phyloP scores from a whole-genome alignment of 2,113 vertebrate genomes.

The Labeo rohita region DNA sequence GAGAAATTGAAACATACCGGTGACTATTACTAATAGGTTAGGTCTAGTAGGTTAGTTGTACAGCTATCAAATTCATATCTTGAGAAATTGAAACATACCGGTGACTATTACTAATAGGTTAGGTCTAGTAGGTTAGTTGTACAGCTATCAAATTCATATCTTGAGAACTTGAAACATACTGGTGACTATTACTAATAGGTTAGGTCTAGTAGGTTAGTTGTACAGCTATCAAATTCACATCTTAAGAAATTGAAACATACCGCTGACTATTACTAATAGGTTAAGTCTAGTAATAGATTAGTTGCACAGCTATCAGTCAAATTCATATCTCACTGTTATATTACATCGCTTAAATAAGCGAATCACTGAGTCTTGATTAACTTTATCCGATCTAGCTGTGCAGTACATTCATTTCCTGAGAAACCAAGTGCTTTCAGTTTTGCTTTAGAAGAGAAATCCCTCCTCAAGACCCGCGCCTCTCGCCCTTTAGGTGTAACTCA shows the following conservation, averaged over 20 bases:
- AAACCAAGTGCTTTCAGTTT: constrained; percentile 50
- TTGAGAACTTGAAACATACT: too few species aligned
- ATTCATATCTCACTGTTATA: not conserved
- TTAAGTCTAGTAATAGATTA: too few species aligned
- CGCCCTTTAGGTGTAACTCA: not conserved
- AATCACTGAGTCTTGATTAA: not conserved
- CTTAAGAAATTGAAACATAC: not conserved
- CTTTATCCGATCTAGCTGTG: not conserved
- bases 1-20: too few species aligned
- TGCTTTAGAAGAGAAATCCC: constrained; percentile 28
- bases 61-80: not conserved
- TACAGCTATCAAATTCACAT: too few species aligned
- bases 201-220: too few species aligned
- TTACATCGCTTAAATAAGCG: not conserved
- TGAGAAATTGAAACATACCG: too few species aligned
- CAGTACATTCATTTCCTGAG: constrained; percentile 29
- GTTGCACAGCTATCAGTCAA: too few species aligned
- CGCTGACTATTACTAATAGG: not conserved
- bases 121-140: too few species aligned
- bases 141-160: too few species aligned
- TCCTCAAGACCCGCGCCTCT: not conserved
- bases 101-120: not conserved
- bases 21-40: not conserved
- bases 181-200: not conserved
- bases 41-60: too few species aligned